phyloP scores from a whole-genome alignment of 2,113 vertebrate genomes.

The Nibea coibor region DNA sequence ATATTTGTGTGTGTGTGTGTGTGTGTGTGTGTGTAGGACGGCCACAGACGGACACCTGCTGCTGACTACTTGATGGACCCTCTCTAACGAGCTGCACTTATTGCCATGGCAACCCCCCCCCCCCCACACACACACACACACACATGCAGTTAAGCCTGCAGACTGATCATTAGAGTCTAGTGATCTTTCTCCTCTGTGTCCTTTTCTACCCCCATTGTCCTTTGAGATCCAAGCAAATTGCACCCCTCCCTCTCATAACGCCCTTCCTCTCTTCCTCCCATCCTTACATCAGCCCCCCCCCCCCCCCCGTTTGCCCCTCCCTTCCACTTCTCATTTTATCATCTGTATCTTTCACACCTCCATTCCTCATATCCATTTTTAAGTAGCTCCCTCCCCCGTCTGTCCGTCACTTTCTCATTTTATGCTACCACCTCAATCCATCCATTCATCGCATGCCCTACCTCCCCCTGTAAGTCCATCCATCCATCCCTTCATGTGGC shows the following conservation, averaged over 20 bases:
- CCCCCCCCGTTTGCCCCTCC: not conserved
- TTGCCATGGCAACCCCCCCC: slow-evolving; percentile 72
- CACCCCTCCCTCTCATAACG: slow-evolving; percentile 39
- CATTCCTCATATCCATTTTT: slow-evolving; percentile 7
- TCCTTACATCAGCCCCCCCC: slow-evolving; percentile 12
- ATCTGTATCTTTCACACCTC: slow-evolving; percentile 15
- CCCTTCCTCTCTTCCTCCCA: slow-evolving; percentile 22
- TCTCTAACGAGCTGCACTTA: slow-evolving; percentile 52
- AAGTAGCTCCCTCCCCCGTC: slow-evolving; percentile 15
- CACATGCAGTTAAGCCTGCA: slow-evolving; percentile 32
- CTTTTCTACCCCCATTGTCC: slow-evolving; percentile 49
- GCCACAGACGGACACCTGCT: slow-evolving; percentile 69
- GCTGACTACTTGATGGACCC: slow-evolving; percentile 58
- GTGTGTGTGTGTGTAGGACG: not conserved
- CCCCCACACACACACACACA: slow-evolving; percentile 32
- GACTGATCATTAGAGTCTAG: slow-evolving; percentile 72
- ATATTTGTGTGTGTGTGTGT: not conserved
- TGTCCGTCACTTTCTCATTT: slow-evolving; percentile 20
- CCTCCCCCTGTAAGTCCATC: not conserved
- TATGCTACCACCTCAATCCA: slow-evolving; percentile 2
- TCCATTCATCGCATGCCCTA: not conserved
- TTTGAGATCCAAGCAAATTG: slow-evolving; percentile 62
- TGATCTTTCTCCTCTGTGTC: slow-evolving; percentile 70
- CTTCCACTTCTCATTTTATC: slow-evolving; percentile 15
- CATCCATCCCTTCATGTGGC: slow-evolving; percentile 29